A percentile compares a stretch with the other conserved stretches of the same genome.
phyloP scores from a whole-genome alignment of 1,140 invertebrate species.

The Cardiocondyla obscurior region DNA sequence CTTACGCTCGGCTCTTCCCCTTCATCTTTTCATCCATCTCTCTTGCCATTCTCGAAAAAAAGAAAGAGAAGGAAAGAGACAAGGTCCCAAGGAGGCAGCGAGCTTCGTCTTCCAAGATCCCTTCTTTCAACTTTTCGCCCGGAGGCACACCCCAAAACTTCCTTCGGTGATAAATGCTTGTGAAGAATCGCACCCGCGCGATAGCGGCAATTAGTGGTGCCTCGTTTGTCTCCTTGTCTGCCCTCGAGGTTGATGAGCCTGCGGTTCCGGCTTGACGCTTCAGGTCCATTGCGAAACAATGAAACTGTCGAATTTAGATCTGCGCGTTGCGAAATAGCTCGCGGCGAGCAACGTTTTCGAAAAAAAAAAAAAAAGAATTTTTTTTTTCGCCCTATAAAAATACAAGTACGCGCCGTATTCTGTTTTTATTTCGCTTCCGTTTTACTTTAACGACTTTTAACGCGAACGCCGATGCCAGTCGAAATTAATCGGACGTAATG shows the following conservation, averaged over 20 bases:
- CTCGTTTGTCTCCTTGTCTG: slow-evolving; percentile 71
- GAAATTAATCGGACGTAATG: slow-evolving; percentile 24
- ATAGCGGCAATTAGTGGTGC: slow-evolving; percentile 73
- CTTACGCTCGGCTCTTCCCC: neutral
- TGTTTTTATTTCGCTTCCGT: no score
- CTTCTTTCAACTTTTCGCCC: slow-evolving; percentile 75
- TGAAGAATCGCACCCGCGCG: slow-evolving; percentile 65
- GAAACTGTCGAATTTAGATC: slow-evolving; percentile 36
- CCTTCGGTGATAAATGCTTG: slow-evolving; percentile 71
- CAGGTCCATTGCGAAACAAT: slow-evolving; percentile 38
- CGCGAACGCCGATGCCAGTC: neutral
- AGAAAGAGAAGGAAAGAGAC: slow-evolving; percentile 1
- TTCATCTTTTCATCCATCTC: slow-evolving; percentile 5
- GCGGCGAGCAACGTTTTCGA: neutral
- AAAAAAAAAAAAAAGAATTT: neutral
- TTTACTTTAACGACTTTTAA: no score
- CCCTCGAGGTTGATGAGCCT: slow-evolving; percentile 60
- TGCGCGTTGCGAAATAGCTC: neutral
- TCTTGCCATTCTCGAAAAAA: slow-evolving; percentile 33
- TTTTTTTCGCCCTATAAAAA: no score
- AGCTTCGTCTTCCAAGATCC: slow-evolving; percentile 65
- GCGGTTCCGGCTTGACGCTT: slow-evolving; percentile 40
- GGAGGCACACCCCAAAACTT: slow-evolving; percentile 56
- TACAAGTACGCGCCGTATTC: no score
- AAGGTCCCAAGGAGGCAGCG: slow-evolving; percentile 54